Conservation (phyloP, 2,113 vertebrate species). For the Promerops cafer region DNA sequence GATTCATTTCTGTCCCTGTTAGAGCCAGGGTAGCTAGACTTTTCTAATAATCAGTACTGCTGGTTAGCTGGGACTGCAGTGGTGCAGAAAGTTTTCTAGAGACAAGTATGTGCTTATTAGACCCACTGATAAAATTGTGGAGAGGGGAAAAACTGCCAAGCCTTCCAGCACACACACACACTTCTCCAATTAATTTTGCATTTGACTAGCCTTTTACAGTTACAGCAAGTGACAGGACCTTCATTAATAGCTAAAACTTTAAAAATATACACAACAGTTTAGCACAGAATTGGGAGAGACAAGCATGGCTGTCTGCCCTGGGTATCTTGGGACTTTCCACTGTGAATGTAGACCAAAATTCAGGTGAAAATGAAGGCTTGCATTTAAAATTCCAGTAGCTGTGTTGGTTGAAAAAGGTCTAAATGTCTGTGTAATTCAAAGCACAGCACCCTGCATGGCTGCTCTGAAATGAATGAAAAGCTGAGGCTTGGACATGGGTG, state of each 20-base stretch:
- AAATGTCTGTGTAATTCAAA: not conserved
- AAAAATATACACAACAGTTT: not conserved
- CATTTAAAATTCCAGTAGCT: not conserved
- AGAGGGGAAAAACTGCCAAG: not conserved
- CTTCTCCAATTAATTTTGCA: conserved; percentile 19
- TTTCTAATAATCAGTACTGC: not conserved
- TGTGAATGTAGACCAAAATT: not conserved
- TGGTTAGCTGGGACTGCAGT: not conserved
- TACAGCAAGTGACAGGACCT: not conserved
- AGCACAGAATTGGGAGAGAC: not conserved
- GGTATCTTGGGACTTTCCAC: not conserved
- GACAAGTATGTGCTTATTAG: not conserved
- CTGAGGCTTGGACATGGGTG: not conserved
- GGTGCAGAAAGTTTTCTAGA: not conserved
- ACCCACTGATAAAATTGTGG: not conserved
- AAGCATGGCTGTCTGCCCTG: not conserved
- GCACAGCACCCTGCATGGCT: not conserved
- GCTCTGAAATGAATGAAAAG: not conserved
- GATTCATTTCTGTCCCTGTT: not conserved
- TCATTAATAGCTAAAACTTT: not conserved
- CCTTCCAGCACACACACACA: not conserved
- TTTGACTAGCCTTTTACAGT: not conserved
- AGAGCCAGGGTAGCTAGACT: not conserved
- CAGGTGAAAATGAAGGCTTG: not conserved
- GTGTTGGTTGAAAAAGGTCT: not conserved